Conservation (phyloP, 2,888 invertebrate genomes). For the Pecten maximus region DNA sequence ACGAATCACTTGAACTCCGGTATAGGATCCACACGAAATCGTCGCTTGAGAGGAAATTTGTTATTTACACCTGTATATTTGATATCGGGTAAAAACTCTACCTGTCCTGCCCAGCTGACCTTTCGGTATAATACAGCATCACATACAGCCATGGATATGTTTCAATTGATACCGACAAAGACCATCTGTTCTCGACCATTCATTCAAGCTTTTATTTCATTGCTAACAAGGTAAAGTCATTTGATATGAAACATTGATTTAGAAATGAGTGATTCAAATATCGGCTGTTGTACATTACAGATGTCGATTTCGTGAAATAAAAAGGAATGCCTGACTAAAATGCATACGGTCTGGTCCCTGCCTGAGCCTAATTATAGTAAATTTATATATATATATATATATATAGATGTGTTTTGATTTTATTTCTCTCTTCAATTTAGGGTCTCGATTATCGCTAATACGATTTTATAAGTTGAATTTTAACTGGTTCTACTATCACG, state of each 20-base stretch:
- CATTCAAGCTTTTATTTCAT: neutral
- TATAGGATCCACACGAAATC: neutral
- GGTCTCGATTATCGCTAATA: too few relatives aligned
- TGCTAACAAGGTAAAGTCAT: neutral
- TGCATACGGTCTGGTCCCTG: too few relatives aligned
- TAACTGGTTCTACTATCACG: too few relatives aligned
- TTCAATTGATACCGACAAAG: neutral
- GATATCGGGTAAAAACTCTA: neutral
- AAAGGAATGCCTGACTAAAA: too few relatives aligned
- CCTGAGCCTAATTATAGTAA: too few relatives aligned
- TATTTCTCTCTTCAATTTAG: too few relatives aligned
- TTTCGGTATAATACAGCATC: neutral
- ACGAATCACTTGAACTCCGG: slow-evolving; percentile 1
- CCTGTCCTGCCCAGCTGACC: neutral
- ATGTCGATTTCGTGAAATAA: too few relatives aligned
- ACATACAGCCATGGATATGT: neutral
- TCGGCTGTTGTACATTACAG: neutral
- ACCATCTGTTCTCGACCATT: neutral
- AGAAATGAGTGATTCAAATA: neutral
- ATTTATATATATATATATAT: too few relatives aligned
- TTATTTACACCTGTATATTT: slow-evolving; percentile 23
- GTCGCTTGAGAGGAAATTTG: neutral
- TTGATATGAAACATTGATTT: neutral
- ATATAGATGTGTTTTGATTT: too few relatives aligned
- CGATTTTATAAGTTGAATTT: too few relatives aligned